phyloP scores from a whole-genome alignment of 2,888 invertebrate genomes.

The Syritta pipiens region DNA sequence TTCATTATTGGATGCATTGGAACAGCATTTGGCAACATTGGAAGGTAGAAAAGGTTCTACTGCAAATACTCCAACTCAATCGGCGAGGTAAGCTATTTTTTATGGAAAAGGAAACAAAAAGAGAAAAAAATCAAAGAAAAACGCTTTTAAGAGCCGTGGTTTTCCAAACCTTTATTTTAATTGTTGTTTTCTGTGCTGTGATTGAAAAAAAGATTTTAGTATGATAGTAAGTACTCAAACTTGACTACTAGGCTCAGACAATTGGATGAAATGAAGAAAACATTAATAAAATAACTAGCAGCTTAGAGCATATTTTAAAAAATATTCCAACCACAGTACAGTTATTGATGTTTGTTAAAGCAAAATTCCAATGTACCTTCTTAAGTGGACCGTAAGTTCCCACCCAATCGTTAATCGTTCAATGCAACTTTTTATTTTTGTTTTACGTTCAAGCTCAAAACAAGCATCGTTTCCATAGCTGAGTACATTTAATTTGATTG shows the following conservation, averaged over 20 bases:
- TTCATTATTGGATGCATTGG: constrained; percentile 96
- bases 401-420: not conserved
- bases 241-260: too few species aligned
- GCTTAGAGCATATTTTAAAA: not conserved
- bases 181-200: constrained; percentile 35
- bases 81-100: constrained; percentile 84
- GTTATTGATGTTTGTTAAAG: not conserved
- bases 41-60: constrained; percentile 95
- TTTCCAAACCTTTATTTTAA: constrained; percentile 23
- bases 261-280: too few species aligned
- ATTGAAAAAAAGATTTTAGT: not conserved
- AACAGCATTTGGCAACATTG: constrained; percentile 94
- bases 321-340: not conserved
- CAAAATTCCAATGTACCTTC: not conserved
- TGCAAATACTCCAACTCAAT: constrained; percentile 91
- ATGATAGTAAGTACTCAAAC: too few species aligned
- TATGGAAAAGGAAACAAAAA: constrained; percentile 1
- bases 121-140: constrained; percentile 6
- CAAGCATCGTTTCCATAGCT: not conserved
- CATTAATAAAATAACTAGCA: too few species aligned
- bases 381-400: constrained; percentile 29
- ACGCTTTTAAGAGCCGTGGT: constrained; percentile 54
- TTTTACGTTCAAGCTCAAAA: not conserved
- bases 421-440: constrained; percentile 3
- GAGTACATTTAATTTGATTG: constrained; percentile 5